Conservation (phyloP, 1,140 invertebrate species). For the Euura lappo region DNA sequence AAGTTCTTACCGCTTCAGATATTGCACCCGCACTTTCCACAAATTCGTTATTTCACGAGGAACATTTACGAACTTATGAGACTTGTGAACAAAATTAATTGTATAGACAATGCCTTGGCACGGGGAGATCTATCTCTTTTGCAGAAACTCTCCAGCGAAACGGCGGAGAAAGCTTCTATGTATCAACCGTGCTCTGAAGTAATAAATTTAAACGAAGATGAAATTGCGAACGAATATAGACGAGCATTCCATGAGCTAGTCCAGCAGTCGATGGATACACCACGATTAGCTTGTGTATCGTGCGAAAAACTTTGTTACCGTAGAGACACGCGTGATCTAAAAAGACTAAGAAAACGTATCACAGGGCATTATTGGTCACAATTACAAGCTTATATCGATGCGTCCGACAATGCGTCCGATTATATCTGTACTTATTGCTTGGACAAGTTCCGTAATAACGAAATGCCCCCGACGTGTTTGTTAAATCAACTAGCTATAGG, state of each 20-base stretch:
- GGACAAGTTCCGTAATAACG: not conserved
- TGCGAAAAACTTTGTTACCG: no score
- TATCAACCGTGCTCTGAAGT: not conserved
- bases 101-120: not conserved
- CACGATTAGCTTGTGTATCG: no score
- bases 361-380: no score
- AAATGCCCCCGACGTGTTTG: not conserved
- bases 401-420: no score
- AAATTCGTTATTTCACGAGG: not conserved
- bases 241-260: not conserved
- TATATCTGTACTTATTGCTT: no score
- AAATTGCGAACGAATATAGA: not conserved
- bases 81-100: not conserved
- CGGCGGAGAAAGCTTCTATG: not conserved
- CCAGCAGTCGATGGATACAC: not conserved
- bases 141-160: not conserved
- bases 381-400: no score
- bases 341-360: no score
- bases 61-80: not conserved
- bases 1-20: not conserved
- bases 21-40: not conserved
- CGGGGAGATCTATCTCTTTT: not conserved
- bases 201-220: not conserved
- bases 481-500: not conserved
- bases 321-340: no score